Conservation (phyloP, 2,113 vertebrate genomes). For the Neolamprologus variostigma region DNA sequence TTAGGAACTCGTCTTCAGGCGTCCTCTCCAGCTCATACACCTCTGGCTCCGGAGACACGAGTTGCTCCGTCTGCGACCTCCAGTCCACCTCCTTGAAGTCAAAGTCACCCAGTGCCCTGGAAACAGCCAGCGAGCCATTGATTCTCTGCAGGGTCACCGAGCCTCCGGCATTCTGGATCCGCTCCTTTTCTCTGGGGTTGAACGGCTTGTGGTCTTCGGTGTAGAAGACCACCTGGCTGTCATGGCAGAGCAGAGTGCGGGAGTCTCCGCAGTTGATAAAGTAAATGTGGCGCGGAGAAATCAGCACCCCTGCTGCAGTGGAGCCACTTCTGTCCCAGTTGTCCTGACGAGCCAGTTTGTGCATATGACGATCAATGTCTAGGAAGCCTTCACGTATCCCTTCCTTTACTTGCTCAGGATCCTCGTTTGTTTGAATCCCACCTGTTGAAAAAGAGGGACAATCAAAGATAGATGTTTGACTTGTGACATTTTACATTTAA, state of each 20-base stretch:
- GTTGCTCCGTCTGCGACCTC: conserved; percentile 74
- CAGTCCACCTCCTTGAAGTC: conserved; percentile 75
- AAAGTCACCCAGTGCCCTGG: conserved; percentile 77
- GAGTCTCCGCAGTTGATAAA: conserved; percentile 80
- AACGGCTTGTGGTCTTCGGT: conserved; percentile 79
- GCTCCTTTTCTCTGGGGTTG: conserved; percentile 74
- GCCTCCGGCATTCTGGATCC: conserved; percentile 78
- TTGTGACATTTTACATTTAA: background rate
- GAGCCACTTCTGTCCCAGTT: conserved; percentile 73
- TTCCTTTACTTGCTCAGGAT: conserved; percentile 66
- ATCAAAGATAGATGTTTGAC: background rate
- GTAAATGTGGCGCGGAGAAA: conserved; percentile 72
- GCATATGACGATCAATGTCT: conserved; percentile 71
- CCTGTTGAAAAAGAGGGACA: conserved; percentile 28
- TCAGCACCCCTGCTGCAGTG: conserved; percentile 66
- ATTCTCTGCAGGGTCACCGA: conserved; percentile 72
- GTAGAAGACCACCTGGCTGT: conserved; percentile 70
- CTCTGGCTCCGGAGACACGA: conserved; percentile 79
- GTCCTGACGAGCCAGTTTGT: conserved; percentile 57
- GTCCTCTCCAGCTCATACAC: conserved; percentile 70
- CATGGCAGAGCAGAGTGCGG: conserved; percentile 72
- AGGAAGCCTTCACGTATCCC: conserved; percentile 69
- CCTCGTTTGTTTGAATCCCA: conserved; percentile 48
- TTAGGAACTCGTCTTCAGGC: conserved; percentile 72
- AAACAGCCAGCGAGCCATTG: conserved; percentile 79